Percentiles rank a stretch among this genome's conserved stretches.
These are phyloP conservation scores for Octopus sinensis DNA, from an alignment of 1,140 invertebrate species.

Conservation along the genomic window DNA sequence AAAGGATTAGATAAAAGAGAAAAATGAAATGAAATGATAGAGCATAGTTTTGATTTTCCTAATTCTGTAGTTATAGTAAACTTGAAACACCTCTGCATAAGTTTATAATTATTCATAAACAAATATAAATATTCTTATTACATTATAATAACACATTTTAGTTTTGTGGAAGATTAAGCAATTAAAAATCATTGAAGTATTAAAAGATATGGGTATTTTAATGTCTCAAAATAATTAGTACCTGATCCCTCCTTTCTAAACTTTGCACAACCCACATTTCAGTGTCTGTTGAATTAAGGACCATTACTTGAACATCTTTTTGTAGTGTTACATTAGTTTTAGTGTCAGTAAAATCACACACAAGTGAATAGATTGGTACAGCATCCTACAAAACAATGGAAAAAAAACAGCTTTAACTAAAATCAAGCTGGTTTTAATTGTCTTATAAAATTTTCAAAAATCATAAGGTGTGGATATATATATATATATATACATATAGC, in stretches of 20 bases:
- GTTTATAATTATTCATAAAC: too few relatives aligned
- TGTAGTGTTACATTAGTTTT: slow-evolving; percentile 36
- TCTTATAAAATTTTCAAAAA: not conserved
- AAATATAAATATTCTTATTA: too few relatives aligned
- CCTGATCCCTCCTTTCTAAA: slow-evolving; percentile 37
- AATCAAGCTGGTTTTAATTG: not conserved
- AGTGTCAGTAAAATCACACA: slow-evolving; percentile 36
- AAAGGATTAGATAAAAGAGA: not conserved
- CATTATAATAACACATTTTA: too few relatives aligned
- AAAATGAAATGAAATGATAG: too few relatives aligned
- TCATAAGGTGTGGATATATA: not conserved
- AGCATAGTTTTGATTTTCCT: too few relatives aligned
- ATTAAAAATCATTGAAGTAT: too few relatives aligned
- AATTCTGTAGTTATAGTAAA: too few relatives aligned
- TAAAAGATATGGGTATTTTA: too few relatives aligned
- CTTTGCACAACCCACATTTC: slow-evolving; percentile 45
- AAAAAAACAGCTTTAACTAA: not conserved
- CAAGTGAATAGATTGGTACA: slow-evolving; percentile 35
- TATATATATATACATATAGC: not conserved
- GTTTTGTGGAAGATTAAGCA: too few relatives aligned
- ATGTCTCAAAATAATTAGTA: slow-evolving; percentile 15
- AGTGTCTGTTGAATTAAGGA: slow-evolving; percentile 61
- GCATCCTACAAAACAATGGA: slow-evolving; percentile 32
- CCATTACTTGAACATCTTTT: slow-evolving; percentile 48
- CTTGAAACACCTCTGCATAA: too few relatives aligned